Conservation (phyloP, 1,140 invertebrate species). For the Neodiprion pinetum region DNA sequence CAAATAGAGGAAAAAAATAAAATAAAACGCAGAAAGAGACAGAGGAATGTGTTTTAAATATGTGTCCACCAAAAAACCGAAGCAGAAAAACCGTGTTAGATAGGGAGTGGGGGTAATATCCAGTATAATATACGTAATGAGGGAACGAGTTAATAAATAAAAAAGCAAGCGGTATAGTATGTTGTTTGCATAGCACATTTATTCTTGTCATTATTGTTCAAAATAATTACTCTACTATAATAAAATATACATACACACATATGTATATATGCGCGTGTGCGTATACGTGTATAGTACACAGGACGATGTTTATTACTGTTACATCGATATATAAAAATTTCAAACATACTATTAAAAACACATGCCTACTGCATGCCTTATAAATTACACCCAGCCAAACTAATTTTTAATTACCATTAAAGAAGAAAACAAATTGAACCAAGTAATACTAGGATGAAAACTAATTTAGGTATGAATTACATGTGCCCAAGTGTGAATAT, state of each 20-base stretch:
- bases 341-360: background rate
- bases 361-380: background rate
- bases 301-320: background rate
- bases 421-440: too few species aligned
- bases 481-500: too few species aligned
- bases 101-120: constrained; percentile 34
- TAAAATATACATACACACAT: constrained; percentile 21
- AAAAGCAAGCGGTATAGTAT: constrained; percentile 50
- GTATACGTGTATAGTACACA: background rate
- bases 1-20: constrained; percentile 8
- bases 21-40: constrained; percentile 16
- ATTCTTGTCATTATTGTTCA: constrained; percentile 34
- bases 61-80: constrained; percentile 33
- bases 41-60: constrained; percentile 13
- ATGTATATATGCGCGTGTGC: too few species aligned
- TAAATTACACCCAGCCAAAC: constrained; percentile 3
- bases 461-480: too few species aligned
- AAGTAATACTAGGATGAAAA: too few species aligned
- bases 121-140: constrained; percentile 25
- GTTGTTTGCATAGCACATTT: constrained; percentile 47
- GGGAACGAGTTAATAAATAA: constrained; percentile 53
- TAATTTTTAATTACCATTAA: background rate
- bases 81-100: constrained; percentile 39
- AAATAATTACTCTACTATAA: constrained; percentile 16
- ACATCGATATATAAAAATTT: background rate